Evolutionary conservation across 2,888 invertebrate genomes (phyloP), one percentile per base, ranked within the genome.

Genomic region (Drosophila sordidapex): DNA sequence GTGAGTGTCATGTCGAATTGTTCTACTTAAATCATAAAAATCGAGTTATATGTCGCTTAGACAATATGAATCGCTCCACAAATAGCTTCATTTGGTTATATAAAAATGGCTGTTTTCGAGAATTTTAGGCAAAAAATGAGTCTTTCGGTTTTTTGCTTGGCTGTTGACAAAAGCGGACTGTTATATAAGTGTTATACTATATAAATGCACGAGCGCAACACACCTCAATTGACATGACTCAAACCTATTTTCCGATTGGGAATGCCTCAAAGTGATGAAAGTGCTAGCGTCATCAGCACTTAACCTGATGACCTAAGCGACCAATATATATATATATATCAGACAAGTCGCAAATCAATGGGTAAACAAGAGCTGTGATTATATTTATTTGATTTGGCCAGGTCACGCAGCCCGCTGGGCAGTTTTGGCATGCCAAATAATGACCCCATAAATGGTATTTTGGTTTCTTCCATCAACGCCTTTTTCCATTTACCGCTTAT

Each of bases 301-400:
- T 84, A 74, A 75, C 68, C 83, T 77, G 85, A 87, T 87, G 82
- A 80, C 74, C 79, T 79, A 69, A 79, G 76, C 62, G 52, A 56
- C 52, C 70, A 75, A 77, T 71, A 31, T 21, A 74, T 76, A 51
- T 13, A 38, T 13, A 13, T 35, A 5, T 36, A 62, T 63, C n/a
- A 38, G 56, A 40, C 69, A 38, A 48, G 59, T 54, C 56, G 63
- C 60, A 63, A 69, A 75, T 75, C 75, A 73, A 80, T 64, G 49
- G 63, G 11, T 56, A 69, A 74, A 74, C 73, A 59, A 51, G 59
- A 38, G 52, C 53, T 60, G 15, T 53, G 67, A 67, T 59, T 59
- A 18, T 60, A 36, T 35, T 5, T 33, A 40, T 60, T 49, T 72
- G 80, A 84, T 86, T 83, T 79, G 70, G 68, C 53, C 84, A 72